phyloP scores from a whole-genome alignment of 2,888 invertebrate species.

The Melanostoma scalare region DNA sequence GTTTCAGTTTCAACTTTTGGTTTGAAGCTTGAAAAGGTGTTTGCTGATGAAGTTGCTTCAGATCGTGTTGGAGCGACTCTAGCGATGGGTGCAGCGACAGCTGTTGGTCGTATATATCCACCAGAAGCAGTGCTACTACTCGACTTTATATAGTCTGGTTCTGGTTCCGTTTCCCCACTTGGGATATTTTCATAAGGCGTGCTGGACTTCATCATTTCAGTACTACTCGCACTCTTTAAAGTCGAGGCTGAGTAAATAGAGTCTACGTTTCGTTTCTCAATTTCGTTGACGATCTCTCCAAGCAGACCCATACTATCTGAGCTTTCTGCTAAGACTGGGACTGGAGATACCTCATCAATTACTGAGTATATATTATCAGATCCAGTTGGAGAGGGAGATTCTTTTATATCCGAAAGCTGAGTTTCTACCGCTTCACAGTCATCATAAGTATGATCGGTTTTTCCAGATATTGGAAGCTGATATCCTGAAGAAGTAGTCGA shows the following conservation, averaged over 20 bases:
- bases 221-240: conserved; percentile 84
- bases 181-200: conserved; percentile 56
- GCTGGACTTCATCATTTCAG: conserved; percentile 43
- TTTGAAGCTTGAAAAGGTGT: conserved; percentile 81
- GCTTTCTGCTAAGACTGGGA: conserved; percentile 76
- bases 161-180: conserved; percentile 78
- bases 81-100: conserved; percentile 86
- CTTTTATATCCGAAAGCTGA: conserved; percentile 85
- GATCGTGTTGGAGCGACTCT: conserved; percentile 81
- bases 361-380: conserved; percentile 93
- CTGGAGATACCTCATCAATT: conserved; percentile 89
- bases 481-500: conserved; percentile 84
- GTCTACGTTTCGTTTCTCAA: conserved; percentile 92
- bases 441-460: conserved; percentile 86
- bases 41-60: conserved; percentile 77
- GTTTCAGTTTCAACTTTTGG: conserved; percentile 74
- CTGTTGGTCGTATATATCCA: conserved; percentile 88
- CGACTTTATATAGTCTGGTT: conserved; percentile 85
- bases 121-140: conserved; percentile 87
- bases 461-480: conserved; percentile 83
- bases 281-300: conserved; percentile 93
- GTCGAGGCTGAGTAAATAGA: conserved; percentile 93
- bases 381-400: conserved; percentile 83
- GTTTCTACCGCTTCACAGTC: conserved; percentile 87
- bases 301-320: conserved; percentile 89